Evolutionary conservation across 2,797 vertebrate species (phyloP).

Genomic region (Xiphorhynchus erythropygius): DNA sequence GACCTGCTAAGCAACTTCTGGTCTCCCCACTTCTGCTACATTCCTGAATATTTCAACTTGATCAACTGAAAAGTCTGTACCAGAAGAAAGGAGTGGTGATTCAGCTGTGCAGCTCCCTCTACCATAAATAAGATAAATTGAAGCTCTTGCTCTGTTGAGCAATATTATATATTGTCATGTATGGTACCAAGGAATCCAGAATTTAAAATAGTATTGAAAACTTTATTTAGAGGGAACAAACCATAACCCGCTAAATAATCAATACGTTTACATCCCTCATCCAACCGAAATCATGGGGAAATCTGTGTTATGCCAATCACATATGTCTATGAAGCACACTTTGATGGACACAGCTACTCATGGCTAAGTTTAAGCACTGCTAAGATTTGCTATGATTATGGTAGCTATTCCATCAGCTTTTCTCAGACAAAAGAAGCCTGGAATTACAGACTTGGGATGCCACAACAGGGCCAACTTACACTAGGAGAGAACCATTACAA

Average conservation of each 20-base stretch:
- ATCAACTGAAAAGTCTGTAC: background rate
- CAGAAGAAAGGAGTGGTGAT: background rate
- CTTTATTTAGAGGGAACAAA: background rate
- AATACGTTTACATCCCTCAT: background rate
- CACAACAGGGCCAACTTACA: background rate
- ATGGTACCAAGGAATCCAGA: background rate
- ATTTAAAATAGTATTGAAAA: background rate
- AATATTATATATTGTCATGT: background rate
- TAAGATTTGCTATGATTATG: background rate
- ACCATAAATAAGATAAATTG: background rate
- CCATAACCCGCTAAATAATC: background rate
- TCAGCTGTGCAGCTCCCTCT: background rate
- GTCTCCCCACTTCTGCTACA: background rate
- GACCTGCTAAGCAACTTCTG: background rate
- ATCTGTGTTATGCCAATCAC: background rate
- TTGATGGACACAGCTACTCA: background rate
- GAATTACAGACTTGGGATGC: background rate
- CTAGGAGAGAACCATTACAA: background rate
- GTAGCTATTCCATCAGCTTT: background rate
- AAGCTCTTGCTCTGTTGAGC: background rate
- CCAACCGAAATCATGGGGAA: background rate
- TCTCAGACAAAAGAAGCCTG: slow-evolving; percentile 1
- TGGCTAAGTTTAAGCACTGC: background rate
- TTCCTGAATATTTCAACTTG: background rate
- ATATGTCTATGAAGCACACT: background rate